A percentile compares a stretch with the other conserved stretches of the same genome.
Evolutionary conservation across 2,797 vertebrate species (phyloP).

Genomic region (Centropyge bicolor): DNA sequence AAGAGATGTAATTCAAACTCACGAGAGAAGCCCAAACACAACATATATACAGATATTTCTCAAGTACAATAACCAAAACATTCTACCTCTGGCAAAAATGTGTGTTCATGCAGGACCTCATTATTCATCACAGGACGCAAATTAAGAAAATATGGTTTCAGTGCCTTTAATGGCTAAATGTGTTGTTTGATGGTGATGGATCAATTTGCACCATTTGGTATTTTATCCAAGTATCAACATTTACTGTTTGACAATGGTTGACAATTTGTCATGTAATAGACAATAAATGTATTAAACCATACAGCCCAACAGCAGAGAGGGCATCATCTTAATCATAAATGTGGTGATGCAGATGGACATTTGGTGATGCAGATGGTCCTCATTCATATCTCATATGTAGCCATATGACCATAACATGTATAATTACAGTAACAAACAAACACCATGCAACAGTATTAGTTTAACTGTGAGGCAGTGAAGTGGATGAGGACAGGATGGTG

Average conservation of each 20-base stretch:
- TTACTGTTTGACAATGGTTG: background rate
- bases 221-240: background rate
- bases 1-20: background rate
- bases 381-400: slow-evolving; percentile 60
- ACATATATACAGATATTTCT: background rate
- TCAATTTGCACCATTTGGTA: background rate
- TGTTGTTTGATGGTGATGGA: background rate
- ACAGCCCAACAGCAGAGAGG: background rate
- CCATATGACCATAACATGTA: slow-evolving; percentile 52
- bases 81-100: background rate
- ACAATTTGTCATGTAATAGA: background rate
- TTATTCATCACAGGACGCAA: background rate
- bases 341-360: no score
- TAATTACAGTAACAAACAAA: slow-evolving; percentile 35
- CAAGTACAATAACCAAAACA: background rate
- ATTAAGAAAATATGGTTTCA: no score
- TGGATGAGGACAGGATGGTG: background rate
- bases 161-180: background rate
- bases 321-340: slow-evolving; percentile 29
- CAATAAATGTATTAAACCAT: background rate
- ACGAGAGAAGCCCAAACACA: background rate
- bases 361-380: slow-evolving; percentile 65
- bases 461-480: background rate
- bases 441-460: background rate
- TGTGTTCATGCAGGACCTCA: background rate